Evolutionary conservation across 2,113 vertebrate genomes (phyloP).

Genomic region (Cricetomys ansorgei): DNA sequence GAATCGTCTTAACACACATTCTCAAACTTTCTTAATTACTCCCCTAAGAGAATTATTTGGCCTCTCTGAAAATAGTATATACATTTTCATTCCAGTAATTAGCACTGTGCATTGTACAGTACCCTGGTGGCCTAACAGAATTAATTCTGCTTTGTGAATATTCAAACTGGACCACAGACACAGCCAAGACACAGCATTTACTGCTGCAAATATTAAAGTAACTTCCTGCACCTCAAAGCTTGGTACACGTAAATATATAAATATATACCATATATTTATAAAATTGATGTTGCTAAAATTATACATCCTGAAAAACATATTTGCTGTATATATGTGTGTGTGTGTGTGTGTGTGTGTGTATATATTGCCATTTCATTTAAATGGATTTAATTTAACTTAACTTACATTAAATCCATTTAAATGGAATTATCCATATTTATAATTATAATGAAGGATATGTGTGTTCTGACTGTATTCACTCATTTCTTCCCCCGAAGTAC

Average conservation of each 20-base stretch:
- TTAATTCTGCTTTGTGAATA: conserved; percentile 42
- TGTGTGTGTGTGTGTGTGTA: too few species aligned
- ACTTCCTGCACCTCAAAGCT: neutral
- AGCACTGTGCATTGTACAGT: neutral
- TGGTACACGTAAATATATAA: neutral
- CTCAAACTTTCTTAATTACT: conserved; percentile 61
- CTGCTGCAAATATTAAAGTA: neutral
- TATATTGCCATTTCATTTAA: too few species aligned
- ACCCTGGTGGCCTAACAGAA: neutral
- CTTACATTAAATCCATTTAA: too few species aligned
- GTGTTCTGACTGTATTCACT: neutral
- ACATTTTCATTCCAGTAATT: conserved; percentile 60
- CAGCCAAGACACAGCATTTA: neutral
- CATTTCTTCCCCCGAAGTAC: neutral
- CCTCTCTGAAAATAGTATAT: conserved; percentile 66
- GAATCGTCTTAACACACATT: neutral
- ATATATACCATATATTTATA: neutral
- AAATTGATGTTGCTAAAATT: neutral
- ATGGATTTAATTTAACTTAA: too few species aligned
- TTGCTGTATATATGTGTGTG: too few species aligned
- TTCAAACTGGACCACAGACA: conserved; percentile 24
- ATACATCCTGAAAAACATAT: neutral
- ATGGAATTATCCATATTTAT: neutral
- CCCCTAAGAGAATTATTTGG: conserved; percentile 59
- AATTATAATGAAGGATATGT: neutral